Percentiles rank a stretch among this genome's conserved stretches.
These are phyloP conservation scores for Philotrypesis tridentata DNA, from an alignment of 1,140 invertebrate genomes.

Conservation along the genomic window DNA sequence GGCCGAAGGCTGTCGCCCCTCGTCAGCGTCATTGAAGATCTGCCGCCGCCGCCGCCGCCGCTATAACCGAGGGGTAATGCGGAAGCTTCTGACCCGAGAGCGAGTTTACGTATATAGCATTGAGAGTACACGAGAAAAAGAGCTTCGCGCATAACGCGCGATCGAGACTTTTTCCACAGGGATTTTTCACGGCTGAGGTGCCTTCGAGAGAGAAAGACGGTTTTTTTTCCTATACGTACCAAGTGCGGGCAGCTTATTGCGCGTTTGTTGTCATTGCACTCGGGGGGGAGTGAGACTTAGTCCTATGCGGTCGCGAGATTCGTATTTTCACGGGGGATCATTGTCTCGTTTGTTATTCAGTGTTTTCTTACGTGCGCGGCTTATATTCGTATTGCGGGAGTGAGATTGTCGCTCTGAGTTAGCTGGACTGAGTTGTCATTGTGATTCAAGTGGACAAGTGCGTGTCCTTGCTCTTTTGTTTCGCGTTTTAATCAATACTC, in stretches of 20 bases:
- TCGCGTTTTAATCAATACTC: too few species aligned
- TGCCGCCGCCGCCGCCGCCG: constrained; percentile 46
- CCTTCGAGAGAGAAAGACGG: background rate
- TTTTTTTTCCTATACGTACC: background rate
- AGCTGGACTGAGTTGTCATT: too few species aligned
- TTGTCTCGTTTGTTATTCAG: too few species aligned
- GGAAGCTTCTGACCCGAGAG: constrained; percentile 64
- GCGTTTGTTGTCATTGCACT: background rate
- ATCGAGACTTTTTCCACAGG: constrained; percentile 16
- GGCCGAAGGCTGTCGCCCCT: constrained; percentile 69
- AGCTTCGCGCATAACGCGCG: background rate
- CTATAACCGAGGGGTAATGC: constrained; percentile 50
- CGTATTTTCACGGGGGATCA: background rate
- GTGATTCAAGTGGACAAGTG: too few species aligned
- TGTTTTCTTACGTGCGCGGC: too few species aligned
- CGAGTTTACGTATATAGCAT: background rate
- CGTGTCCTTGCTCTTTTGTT: too few species aligned
- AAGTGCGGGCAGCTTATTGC: background rate
- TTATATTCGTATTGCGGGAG: too few species aligned
- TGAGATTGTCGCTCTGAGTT: too few species aligned
- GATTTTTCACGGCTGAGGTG: constrained; percentile 37
- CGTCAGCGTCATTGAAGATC: constrained; percentile 64
- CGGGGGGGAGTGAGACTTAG: background rate
- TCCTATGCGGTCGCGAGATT: background rate
- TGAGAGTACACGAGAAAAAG: background rate